These are phyloP conservation scores for Acanthosepion pharaonis DNA, from an alignment of 2,888 invertebrate genomes.

Conservation along the genomic window DNA sequence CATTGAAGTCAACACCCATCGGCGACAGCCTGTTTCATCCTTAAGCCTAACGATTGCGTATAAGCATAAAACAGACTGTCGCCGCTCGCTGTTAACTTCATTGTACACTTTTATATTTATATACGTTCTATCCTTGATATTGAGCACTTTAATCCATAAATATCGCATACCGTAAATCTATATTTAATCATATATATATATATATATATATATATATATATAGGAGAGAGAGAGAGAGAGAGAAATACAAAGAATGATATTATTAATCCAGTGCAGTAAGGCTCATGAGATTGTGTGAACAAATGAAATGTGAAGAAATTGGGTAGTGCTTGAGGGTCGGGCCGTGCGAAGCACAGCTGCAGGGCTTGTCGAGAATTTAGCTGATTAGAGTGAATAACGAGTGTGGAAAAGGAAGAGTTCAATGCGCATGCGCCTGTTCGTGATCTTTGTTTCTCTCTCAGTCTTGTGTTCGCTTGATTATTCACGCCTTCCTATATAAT, in stretches of 20 bases:
- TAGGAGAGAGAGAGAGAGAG: neutral
- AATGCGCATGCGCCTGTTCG: neutral
- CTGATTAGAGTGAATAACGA: neutral
- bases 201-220: slow-evolving; percentile 2
- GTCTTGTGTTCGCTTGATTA: too few species aligned
- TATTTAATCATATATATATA: neutral
- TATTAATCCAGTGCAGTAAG: neutral
- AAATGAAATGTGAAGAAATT: neutral
- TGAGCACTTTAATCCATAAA: too few species aligned
- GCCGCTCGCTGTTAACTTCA: too few species aligned
- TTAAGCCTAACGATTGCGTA: too few species aligned
- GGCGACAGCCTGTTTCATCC: too few species aligned
- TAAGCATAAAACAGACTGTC: too few species aligned
- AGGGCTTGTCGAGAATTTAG: neutral
- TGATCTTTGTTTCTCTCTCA: neutral
- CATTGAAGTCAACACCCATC: too few species aligned
- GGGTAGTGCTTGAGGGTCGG: neutral
- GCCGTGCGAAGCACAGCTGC: neutral
- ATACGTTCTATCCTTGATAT: too few species aligned
- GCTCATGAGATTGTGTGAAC: neutral
- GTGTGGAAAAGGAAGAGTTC: neutral
- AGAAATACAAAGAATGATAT: neutral
- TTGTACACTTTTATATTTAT: too few species aligned
- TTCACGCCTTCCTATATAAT: neutral
- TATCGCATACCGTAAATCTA: too few species aligned